phyloP scores from a whole-genome alignment of 2,888 invertebrate species.

The Epirrita christyi region DNA sequence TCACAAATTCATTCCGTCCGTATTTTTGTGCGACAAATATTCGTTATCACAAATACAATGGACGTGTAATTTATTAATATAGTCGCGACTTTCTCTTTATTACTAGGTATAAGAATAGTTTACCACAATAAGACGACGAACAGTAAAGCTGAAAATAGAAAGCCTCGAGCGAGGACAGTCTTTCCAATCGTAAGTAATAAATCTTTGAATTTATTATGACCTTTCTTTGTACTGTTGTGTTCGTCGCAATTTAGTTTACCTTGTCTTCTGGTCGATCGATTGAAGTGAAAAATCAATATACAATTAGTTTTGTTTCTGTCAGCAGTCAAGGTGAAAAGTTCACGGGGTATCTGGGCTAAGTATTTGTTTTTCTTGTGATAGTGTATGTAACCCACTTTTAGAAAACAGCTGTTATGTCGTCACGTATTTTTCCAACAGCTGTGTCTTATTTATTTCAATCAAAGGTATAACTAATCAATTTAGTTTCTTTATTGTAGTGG shows the following conservation, averaged over 20 bases:
- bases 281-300: slow-evolving; percentile 12
- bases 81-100: slow-evolving; percentile 53
- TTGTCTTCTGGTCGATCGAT: slow-evolving; percentile 9
- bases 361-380: slow-evolving; percentile 32
- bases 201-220: slow-evolving; percentile 51
- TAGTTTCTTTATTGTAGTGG: background rate
- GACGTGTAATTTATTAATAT: slow-evolving; percentile 53
- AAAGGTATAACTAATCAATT: background rate
- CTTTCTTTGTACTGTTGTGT: slow-evolving; percentile 67
- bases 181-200: slow-evolving; percentile 51
- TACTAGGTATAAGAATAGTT: slow-evolving; percentile 40
- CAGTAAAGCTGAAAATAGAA: slow-evolving; percentile 32
- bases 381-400: slow-evolving; percentile 64
- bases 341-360: slow-evolving; percentile 15
- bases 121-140: slow-evolving; percentile 28
- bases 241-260: slow-evolving; percentile 52
- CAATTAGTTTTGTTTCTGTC: slow-evolving; percentile 1
- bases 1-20: background rate
- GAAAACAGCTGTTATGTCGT: slow-evolving; percentile 76
- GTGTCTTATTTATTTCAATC: slow-evolving; percentile 35
- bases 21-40: slow-evolving; percentile 46
- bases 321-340: slow-evolving; percentile 15
- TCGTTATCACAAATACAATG: slow-evolving; percentile 49
- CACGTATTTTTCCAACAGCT: slow-evolving; percentile 67
- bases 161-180: slow-evolving; percentile 6